phyloP scores from a whole-genome alignment of 1,140 invertebrate genomes.

The Rhagoletis pomonella region DNA sequence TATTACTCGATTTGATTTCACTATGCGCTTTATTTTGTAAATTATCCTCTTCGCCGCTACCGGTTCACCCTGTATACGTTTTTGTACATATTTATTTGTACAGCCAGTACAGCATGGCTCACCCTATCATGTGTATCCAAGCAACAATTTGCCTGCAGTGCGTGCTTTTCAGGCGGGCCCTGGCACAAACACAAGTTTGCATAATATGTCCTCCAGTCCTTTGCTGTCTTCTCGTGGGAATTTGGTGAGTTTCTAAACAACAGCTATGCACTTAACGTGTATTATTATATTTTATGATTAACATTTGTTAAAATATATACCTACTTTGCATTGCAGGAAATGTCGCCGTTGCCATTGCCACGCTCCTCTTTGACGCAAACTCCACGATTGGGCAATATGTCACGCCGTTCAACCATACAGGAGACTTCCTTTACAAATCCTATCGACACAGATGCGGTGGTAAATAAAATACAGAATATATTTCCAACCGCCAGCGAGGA shows the following conservation, averaged over 20 bases:
- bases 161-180: conserved; percentile 71
- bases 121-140: conserved; percentile 73
- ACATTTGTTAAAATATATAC: neutral
- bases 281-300: neutral
- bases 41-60: neutral
- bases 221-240: conserved; percentile 68
- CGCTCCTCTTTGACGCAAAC: conserved; percentile 65
- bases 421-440: conserved; percentile 80
- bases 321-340: conserved; percentile 61
- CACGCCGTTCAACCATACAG: conserved; percentile 78
- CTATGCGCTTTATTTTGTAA: neutral
- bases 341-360: conserved; percentile 73
- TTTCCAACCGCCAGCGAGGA: conserved; percentile 93
- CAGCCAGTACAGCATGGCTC: conserved; percentile 61
- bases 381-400: conserved; percentile 75
- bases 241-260: conserved; percentile 60
- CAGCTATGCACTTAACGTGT: neutral
- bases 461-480: conserved; percentile 90
- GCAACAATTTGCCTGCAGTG: conserved; percentile 70
- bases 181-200: conserved; percentile 62
- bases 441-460: conserved; percentile 81
- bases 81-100: neutral
- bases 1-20: too few species aligned
- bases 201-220: conserved; percentile 72
- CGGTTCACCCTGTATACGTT: neutral